Percentiles rank a stretch among this genome's conserved stretches.
Evolutionary conservation across 2,888 invertebrate genomes (phyloP).

Genomic region (Cantharis lateralis): DNA sequence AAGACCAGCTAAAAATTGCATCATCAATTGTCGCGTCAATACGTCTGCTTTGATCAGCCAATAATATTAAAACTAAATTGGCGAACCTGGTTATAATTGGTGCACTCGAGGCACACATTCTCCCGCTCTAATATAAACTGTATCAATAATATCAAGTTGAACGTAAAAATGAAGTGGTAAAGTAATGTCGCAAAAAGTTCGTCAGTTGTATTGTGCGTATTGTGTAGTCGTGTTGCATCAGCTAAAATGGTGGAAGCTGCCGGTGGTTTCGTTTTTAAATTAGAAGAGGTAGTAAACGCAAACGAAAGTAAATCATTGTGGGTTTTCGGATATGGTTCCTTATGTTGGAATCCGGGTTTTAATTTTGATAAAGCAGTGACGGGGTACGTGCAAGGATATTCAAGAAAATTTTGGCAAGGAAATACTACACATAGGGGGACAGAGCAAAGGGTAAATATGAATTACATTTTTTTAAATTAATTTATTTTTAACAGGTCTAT

Average conservation of each 20-base stretch:
- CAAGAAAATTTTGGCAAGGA: conserved; percentile 91
- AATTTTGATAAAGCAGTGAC: conserved; percentile 77
- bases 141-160: conserved; percentile 9
- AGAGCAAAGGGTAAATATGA: conserved; percentile 65
- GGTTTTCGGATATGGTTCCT: conserved; percentile 95
- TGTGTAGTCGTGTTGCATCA: conserved; percentile 18
- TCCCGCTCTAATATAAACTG: conserved; percentile 22
- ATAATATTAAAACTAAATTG: not conserved
- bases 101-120: conserved; percentile 3
- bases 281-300: conserved; percentile 45
- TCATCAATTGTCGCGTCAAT: conserved; percentile 15
- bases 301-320: conserved; percentile 66
- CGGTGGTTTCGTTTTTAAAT: conserved; percentile 34
- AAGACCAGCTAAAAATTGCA: conserved; percentile 9
- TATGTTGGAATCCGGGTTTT: conserved; percentile 96
- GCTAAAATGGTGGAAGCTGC: conserved; percentile 22
- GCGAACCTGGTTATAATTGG: conserved; percentile 6
- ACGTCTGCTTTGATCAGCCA: conserved; percentile 5
- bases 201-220: not conserved
- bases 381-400: conserved; percentile 83
- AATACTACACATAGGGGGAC: conserved; percentile 82
- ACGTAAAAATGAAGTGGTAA: conserved; percentile 6
- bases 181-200: conserved; percentile 3
- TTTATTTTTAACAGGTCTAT: too few relatives aligned
- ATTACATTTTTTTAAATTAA: conserved; percentile 7